phyloP scores from a whole-genome alignment of 2,113 vertebrate genomes.

The Vireo altiloquus region DNA sequence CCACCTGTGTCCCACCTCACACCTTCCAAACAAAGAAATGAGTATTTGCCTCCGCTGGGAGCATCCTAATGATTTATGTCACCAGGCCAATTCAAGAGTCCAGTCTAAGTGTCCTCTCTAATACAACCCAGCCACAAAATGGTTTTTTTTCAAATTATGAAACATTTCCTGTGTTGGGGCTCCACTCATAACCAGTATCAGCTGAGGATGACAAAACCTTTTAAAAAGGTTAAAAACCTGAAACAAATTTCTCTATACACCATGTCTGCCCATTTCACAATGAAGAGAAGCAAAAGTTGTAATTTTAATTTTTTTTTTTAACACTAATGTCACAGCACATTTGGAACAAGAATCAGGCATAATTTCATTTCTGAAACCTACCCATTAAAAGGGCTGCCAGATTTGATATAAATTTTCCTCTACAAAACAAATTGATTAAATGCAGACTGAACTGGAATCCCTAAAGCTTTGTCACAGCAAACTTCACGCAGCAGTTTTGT shows the following conservation, averaged over 20 bases:
- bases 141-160: not conserved
- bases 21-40: not conserved
- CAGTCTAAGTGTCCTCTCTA: not conserved
- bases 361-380: not conserved
- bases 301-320: not conserved
- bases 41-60: not conserved
- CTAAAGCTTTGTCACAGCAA: not conserved
- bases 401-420: not conserved
- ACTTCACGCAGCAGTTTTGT: not conserved
- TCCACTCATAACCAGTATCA: not conserved
- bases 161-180: not conserved
- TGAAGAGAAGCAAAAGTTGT: not conserved
- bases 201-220: not conserved
- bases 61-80: not conserved
- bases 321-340: not conserved
- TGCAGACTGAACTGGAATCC: not conserved
- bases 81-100: not conserved
- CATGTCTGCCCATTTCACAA: not conserved
- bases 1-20: not conserved
- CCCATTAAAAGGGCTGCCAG: not conserved
- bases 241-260: not conserved
- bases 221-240: not conserved
- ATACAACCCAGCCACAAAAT: not conserved
- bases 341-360: not conserved
- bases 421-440: conserved; percentile 5